Evolutionary conservation across 1,140 invertebrate species (phyloP), one percentile per base, ranked within the genome.

Genomic region (Meloidogyne hapla): DNA sequence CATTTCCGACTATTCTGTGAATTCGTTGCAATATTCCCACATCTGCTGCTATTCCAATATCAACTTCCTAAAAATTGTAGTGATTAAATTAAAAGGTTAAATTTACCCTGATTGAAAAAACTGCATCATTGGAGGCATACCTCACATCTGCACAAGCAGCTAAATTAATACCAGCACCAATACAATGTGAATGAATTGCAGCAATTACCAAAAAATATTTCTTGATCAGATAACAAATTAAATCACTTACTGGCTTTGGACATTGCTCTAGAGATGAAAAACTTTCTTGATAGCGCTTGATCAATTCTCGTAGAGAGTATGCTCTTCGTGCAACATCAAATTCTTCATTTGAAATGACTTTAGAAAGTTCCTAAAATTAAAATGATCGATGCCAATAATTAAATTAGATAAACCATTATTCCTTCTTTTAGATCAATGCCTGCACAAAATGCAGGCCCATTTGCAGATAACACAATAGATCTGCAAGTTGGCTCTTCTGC

Each of bases 11-110:
- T 2, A 94, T 91, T 90, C 94, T 95, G n/a, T 94, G 95, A 40
- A 99, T 88, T 80, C 95, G 91, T 88, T 98, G 95, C 38, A 99
- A 88, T 2, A 92, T 92, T 28, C 96, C 96, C 48, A 98, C 92
- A 90, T 99, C 96, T 68, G 96, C 94, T 66, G 95, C 93, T 88
- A 98, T 90, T 2, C 94, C 95, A 78, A 90, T 78, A 70, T 90
- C 89, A 6, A 89, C 85, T 81, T 90, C 89, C 80, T 80, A 38
- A 76, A 76, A 26, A 9, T 61, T 13, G 4, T 23, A 23, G n/a
- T 33, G 0, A 63, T 33, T 26, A 6, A 26, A 48, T 70, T 21
- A 70, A 45, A 25, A 56, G 1, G 12, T 9, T 6, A 48, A 8
- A 12, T 45, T 25, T n/a, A 75, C 77, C 87, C 89, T 95, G 9